Conservation (phyloP, 2,113 vertebrate genomes). For the Pomatorhinus ruficollis region DNA sequence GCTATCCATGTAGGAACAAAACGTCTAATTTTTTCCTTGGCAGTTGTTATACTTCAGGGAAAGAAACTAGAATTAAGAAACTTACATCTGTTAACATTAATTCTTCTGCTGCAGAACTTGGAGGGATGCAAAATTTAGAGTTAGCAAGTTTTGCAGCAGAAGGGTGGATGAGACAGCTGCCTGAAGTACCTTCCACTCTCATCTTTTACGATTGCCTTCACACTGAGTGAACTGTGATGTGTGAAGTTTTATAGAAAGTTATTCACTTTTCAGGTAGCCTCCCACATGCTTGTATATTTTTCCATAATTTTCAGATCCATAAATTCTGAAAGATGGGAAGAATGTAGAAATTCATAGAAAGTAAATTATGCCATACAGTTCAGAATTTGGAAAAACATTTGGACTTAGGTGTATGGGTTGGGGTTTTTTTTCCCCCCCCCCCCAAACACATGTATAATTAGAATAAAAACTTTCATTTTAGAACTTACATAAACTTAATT, state of each 20-base stretch:
- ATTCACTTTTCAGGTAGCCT: neutral
- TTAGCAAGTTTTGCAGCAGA: neutral
- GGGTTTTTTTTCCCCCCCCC: accelerated
- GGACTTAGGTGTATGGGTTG: neutral
- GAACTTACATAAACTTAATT: neutral
- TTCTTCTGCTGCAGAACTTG: neutral
- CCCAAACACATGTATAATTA: neutral
- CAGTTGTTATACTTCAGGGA: neutral
- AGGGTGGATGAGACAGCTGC: neutral
- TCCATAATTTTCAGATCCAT: neutral
- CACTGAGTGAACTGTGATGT: neutral
- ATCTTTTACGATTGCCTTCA: neutral
- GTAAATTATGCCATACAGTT: neutral
- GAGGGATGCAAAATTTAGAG: neutral
- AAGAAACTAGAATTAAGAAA: neutral
- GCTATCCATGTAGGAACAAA: neutral
- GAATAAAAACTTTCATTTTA: neutral
- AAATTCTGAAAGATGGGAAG: neutral
- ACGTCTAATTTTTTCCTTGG: neutral
- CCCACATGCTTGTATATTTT: neutral
- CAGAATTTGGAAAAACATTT: neutral
- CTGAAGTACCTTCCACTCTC: neutral
- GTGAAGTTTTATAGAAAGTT: neutral
- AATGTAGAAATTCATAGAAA: neutral
- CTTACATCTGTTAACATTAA: neutral